These are phyloP conservation scores for Spilogale gracilis DNA, from an alignment of 2,113 vertebrate genomes.

Conservation along the genomic window DNA sequence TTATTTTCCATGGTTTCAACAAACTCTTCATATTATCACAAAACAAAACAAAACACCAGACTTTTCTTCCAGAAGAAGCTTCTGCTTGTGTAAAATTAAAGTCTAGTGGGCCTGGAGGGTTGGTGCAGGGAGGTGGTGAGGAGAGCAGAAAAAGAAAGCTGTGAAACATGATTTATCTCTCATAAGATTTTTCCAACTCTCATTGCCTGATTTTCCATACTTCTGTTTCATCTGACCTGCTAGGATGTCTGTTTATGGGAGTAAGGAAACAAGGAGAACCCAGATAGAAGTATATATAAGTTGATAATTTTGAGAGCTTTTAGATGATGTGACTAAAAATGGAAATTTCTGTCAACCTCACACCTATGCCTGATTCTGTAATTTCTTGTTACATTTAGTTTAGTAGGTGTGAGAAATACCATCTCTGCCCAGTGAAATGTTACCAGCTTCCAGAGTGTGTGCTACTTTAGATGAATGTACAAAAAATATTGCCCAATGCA, in stretches of 20 bases:
- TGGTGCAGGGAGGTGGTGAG: background rate
- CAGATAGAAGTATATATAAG: conserved; percentile 61
- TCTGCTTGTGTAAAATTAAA: background rate
- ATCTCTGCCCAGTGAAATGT: background rate
- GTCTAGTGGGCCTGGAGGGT: background rate
- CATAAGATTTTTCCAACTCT: conserved; percentile 12
- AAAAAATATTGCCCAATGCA: background rate
- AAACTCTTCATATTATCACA: conserved; percentile 18
- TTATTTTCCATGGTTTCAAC: background rate
- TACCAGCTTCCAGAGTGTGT: background rate
- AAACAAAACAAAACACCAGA: background rate
- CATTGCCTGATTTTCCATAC: conserved; percentile 52
- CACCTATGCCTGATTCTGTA: background rate
- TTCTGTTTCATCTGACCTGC: conserved; percentile 66
- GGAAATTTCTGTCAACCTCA: background rate
- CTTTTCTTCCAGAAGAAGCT: background rate
- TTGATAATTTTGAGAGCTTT: conserved; percentile 68
- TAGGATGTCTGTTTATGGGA: conserved; percentile 58
- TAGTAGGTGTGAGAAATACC: background rate
- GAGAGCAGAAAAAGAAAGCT: background rate
- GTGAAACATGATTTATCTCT: conserved; percentile 10
- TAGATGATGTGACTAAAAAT: conserved; percentile 55
- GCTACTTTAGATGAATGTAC: background rate
- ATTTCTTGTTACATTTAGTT: background rate
- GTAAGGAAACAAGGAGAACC: conserved; percentile 70